Percentiles rank a stretch among this genome's conserved stretches.
phyloP scores from a whole-genome alignment of 2,888 invertebrate genomes.

The Busseola fusca region DNA sequence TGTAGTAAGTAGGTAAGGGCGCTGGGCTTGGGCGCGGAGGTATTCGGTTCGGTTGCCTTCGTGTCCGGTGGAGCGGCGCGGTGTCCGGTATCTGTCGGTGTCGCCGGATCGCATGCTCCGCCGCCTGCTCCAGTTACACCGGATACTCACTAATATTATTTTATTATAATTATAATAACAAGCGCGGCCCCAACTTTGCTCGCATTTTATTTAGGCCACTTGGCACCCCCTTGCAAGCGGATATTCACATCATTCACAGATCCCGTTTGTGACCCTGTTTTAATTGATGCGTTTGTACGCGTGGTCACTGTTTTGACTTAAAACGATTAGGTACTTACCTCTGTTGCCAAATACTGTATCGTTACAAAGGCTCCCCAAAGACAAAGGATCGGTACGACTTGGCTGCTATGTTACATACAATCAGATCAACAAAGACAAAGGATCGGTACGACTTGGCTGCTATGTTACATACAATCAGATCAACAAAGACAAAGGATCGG shows the following conservation, averaged over 20 bases:
- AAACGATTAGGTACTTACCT: neutral
- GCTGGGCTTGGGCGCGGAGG: conserved; percentile 17
- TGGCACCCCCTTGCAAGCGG: neutral
- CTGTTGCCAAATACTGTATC: neutral
- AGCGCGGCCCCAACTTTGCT: neutral
- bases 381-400: neutral
- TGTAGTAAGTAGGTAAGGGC: neutral
- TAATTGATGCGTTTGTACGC: neutral
- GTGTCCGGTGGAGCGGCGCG: conserved; percentile 68
- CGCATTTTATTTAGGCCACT: neutral
- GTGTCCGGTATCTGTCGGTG: conserved; percentile 69
- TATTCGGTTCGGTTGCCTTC: conserved; percentile 48
- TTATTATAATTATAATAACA: conserved; percentile 19
- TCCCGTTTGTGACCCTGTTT: neutral
- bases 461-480: neutral
- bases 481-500: neutral
- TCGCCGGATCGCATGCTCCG: conserved; percentile 70
- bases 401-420: neutral
- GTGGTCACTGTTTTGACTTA: neutral
- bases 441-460: neutral
- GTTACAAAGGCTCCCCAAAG: neutral
- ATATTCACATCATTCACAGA: neutral
- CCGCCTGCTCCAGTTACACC: conserved; percentile 62
- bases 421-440: neutral
- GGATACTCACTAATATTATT: conserved; percentile 32